A percentile compares a stretch with the other conserved stretches of the same genome.
These are phyloP conservation scores for Athripsodes cinereus DNA, from an alignment of 2,888 invertebrate species.

Conservation along the genomic window DNA sequence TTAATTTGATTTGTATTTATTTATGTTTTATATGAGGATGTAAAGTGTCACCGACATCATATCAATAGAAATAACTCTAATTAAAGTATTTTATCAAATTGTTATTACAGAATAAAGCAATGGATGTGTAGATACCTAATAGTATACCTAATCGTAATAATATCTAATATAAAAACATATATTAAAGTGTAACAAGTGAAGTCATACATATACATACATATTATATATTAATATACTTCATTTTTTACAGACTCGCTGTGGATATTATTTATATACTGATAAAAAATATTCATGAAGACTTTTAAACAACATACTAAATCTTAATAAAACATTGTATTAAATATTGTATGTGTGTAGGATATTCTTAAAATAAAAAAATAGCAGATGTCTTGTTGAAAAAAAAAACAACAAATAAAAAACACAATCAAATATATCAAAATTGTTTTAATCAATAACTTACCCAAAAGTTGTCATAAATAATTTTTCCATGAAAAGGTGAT, in stretches of 20 bases:
- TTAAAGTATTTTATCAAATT: conserved; percentile 20
- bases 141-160: conserved; percentile 21
- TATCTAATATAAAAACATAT: conserved; percentile 14
- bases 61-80: conserved; percentile 24
- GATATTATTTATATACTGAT: conserved; percentile 12
- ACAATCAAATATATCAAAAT: conserved; percentile 17
- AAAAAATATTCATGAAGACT: conserved; percentile 27
- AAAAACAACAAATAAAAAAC: conserved; percentile 25
- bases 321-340: conserved; percentile 24
- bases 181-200: no score
- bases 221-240: no score
- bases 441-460: no score
- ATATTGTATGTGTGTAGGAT: conserved; percentile 28
- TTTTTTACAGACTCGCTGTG: conserved; percentile 16
- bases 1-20: no score
- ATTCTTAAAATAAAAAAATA: conserved; percentile 20
- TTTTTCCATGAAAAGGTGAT: no score
- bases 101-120: conserved; percentile 13
- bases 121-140: conserved; percentile 23
- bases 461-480: no score
- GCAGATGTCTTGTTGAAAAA: conserved; percentile 25
- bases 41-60: conserved; percentile 22
- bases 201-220: no score
- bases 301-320: conserved; percentile 20
- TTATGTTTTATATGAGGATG: background rate